Evolutionary conservation across 1,140 invertebrate genomes (phyloP), one percentile per base, ranked within the genome.

Genomic region (Radopholus similis): DNA sequence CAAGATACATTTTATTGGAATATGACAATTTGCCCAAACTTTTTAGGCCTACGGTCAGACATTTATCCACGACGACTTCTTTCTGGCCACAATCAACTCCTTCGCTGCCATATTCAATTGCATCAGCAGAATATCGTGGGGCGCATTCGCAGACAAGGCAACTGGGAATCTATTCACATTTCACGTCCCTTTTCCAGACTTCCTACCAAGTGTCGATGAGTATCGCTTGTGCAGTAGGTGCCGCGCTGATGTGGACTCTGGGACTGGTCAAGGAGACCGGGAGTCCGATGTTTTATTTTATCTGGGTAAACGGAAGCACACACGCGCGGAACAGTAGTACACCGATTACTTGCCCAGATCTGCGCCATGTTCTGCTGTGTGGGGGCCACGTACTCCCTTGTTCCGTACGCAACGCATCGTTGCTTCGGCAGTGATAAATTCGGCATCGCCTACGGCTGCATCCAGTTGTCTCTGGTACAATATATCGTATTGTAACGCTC

Each of bases 31-130:
- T 44, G 40, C 38, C 28, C 13, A 18, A 5, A 2, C 11, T 23
- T 30, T 37, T 47, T 60, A 76, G 64, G 73, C 76, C 11, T 77
- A 64, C 40, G 76, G 73, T n/a, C 74, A 76, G 49, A 68, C 66
- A 40, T 77, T 77, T 60, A 77, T 77, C 30, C 51, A 73, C 2
- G 64, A 77, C 56, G 76, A 77, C 37, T 68, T 70, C 26, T 77
- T 77, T 40, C 40, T 77, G 21, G 73, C 76, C 4, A 76, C 77
- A 26, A 74, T 77, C 15, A 78, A 72, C 30, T 78, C 76, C 15
- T 70, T 77, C 42, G 75, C 74, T 11, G 71, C 76, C 44, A 60
- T 64, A 9, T 65, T 65, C 15, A 77, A 77, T 59, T 75, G 73
- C 42, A 32, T 76, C 15, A 73, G 73, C 47, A 59, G 77, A 49